Conservation (phyloP, 2,797 vertebrate species). For the Labroides dimidiatus region DNA sequence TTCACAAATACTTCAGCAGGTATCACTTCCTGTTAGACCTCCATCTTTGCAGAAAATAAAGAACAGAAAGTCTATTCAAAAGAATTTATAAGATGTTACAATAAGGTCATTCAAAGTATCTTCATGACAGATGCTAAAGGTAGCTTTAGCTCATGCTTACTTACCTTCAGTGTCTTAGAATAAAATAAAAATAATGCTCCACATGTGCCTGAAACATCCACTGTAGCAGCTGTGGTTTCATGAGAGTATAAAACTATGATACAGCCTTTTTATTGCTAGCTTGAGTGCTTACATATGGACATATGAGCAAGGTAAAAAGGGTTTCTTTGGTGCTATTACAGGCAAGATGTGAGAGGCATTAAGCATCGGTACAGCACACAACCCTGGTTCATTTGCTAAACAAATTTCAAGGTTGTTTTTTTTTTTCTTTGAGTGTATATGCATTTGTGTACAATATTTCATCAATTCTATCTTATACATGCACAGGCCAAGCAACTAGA, state of each 20-base stretch:
- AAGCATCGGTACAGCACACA: slow-evolving; percentile 49
- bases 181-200: background rate
- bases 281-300: slow-evolving; percentile 3
- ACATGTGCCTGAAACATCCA: slow-evolving; percentile 14
- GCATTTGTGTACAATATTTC: slow-evolving; percentile 40
- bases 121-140: background rate
- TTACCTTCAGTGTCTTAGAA: background rate
- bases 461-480: slow-evolving; percentile 31
- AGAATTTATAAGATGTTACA: no score
- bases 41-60: slow-evolving; percentile 3
- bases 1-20: slow-evolving; percentile 54
- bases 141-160: background rate
- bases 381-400: slow-evolving; percentile 78
- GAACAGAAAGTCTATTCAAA: background rate
- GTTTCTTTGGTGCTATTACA: slow-evolving; percentile 37
- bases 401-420: slow-evolving; percentile 72
- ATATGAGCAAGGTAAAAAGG: slow-evolving; percentile 22
- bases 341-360: slow-evolving; percentile 23
- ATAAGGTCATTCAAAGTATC: slow-evolving; percentile 1
- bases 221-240: background rate
- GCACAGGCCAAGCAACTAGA: slow-evolving; percentile 47
- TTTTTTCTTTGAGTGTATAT: slow-evolving; percentile 48
- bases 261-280: slow-evolving; percentile 6
- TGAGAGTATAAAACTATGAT: slow-evolving; percentile 6
- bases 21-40: no score